phyloP scores from a whole-genome alignment of 1,140 invertebrate species.

The Nasonia giraulti region DNA sequence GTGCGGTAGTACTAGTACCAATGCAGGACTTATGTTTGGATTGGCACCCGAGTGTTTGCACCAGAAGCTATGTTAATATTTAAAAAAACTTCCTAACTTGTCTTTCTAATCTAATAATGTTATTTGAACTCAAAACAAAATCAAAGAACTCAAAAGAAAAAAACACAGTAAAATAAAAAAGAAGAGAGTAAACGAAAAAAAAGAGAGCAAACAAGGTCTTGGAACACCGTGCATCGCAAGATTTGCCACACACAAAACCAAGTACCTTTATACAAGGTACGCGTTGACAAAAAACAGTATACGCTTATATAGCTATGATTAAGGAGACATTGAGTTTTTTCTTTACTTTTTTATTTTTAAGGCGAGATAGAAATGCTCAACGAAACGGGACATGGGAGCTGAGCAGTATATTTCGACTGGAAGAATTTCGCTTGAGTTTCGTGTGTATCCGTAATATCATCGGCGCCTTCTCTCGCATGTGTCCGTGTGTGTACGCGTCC shows the following conservation, averaged over 20 bases:
- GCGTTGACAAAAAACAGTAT: neutral
- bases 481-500: too few relatives aligned
- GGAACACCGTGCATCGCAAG: conserved; percentile 48
- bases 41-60: conserved; percentile 41
- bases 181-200: conserved; percentile 15
- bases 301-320: neutral
- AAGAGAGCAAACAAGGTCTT: conserved; percentile 37
- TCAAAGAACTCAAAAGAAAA: conserved; percentile 30
- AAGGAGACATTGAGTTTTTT: too few relatives aligned
- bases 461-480: too few relatives aligned
- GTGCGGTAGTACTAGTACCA: neutral
- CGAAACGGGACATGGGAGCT: neutral
- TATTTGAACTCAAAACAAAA: conserved; percentile 48
- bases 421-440: conserved; percentile 16
- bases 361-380: neutral
- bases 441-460: conserved; percentile 2
- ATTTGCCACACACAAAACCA: conserved; percentile 38
- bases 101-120: conserved; percentile 43
- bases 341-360: neutral
- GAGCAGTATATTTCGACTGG: neutral
- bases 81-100: conserved; percentile 32
- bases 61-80: conserved; percentile 48
- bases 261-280: conserved; percentile 17
- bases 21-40: too few relatives aligned
- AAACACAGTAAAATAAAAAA: conserved; percentile 26